A percentile compares a stretch with the other conserved stretches of the same genome.
Evolutionary conservation across 1,140 invertebrate genomes (phyloP).

Genomic region (Grapholita molesta): DNA sequence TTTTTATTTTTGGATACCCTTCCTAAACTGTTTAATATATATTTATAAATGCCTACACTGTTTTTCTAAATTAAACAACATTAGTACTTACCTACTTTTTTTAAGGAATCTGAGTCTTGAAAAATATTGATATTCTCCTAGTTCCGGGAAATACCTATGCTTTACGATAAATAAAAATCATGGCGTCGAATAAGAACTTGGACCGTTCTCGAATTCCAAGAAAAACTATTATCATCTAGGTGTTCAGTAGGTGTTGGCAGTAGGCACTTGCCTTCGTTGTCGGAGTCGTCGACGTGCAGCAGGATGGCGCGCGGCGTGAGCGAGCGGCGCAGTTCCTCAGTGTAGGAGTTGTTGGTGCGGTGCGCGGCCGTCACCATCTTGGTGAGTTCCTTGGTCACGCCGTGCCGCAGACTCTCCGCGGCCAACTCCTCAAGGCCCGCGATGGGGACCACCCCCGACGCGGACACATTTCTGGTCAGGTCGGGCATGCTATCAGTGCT

Average conservation of each 20-base stretch:
- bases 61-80: no score
- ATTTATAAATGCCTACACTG: no score
- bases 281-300: slow-evolving; percentile 47
- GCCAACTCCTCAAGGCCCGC: slow-evolving; percentile 53
- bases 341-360: slow-evolving; percentile 92
- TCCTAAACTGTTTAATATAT: no score
- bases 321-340: slow-evolving; percentile 90
- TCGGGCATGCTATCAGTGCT: slow-evolving; percentile 48
- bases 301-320: slow-evolving; percentile 77
- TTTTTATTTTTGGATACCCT: not conserved
- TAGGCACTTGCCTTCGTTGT: slow-evolving; percentile 58
- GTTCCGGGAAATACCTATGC: no score
- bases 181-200: no score
- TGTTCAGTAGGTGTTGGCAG: not conserved
- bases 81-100: no score
- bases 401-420: slow-evolving; percentile 49
- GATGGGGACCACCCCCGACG: slow-evolving; percentile 31
- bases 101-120: no score
- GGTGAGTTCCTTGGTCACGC: slow-evolving; percentile 90
- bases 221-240: not conserved
- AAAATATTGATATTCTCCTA: no score
- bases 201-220: no score
- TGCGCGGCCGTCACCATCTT: slow-evolving; percentile 94
- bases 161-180: no score
- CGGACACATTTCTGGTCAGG: slow-evolving; percentile 36